A percentile compares a stretch with the other conserved stretches of the same genome.
These are phyloP conservation scores for Schizotus pectinicornis DNA, from an alignment of 2,888 invertebrate genomes.

Conservation along the genomic window DNA sequence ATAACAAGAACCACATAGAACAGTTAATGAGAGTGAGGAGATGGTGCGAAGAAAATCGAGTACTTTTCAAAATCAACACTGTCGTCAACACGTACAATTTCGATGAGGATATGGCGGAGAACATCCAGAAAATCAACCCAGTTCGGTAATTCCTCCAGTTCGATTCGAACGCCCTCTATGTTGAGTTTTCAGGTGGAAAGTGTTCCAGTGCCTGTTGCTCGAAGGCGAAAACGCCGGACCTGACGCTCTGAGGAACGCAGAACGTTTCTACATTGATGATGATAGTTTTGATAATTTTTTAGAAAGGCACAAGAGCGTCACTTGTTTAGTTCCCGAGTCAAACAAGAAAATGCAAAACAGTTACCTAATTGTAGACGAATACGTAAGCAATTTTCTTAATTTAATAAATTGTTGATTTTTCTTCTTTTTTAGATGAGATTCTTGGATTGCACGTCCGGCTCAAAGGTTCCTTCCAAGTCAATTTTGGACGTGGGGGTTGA, in stretches of 20 bases:
- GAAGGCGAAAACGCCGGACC: slow-evolving; percentile 61
- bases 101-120: slow-evolving; percentile 58
- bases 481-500: slow-evolving; percentile 60
- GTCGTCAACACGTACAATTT: slow-evolving; percentile 62
- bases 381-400: slow-evolving; percentile 48
- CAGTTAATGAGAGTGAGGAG: slow-evolving; percentile 54
- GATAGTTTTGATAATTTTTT: slow-evolving; percentile 58
- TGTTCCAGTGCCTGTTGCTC: slow-evolving; percentile 61
- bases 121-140: slow-evolving; percentile 56
- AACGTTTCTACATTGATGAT: slow-evolving; percentile 57
- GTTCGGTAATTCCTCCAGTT: slow-evolving; percentile 47
- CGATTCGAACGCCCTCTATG: background rate
- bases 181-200: slow-evolving; percentile 52
- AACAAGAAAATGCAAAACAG: slow-evolving; percentile 61
- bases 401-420: slow-evolving; percentile 6
- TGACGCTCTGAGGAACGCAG: slow-evolving; percentile 58
- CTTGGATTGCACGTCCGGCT: slow-evolving; percentile 58
- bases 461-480: slow-evolving; percentile 59
- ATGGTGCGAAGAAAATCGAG: slow-evolving; percentile 58
- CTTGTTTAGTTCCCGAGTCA: slow-evolving; percentile 60
- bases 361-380: slow-evolving; percentile 62
- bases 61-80: slow-evolving; percentile 62
- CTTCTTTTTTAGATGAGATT: slow-evolving; percentile 58
- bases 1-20: slow-evolving; percentile 54
- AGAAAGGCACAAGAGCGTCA: slow-evolving; percentile 54